Conservation (phyloP, 2,888 invertebrate genomes). For the Hyposoter didymator region DNA sequence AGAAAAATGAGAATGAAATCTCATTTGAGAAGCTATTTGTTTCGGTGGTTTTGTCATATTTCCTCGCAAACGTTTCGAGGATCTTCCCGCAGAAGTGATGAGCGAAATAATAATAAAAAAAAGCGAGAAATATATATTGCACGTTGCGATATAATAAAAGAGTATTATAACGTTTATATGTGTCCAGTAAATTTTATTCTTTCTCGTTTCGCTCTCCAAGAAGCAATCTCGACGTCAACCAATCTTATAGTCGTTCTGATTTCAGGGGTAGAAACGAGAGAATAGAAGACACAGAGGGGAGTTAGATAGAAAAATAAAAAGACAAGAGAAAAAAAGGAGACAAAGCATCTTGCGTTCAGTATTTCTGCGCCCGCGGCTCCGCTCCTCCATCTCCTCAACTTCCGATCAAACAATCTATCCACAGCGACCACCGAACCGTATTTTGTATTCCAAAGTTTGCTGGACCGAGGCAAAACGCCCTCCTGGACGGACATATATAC, state of each 20-base stretch:
- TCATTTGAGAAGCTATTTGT: conserved; percentile 5
- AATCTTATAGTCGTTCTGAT: conserved; percentile 49
- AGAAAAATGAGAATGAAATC: neutral
- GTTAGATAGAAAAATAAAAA: neutral
- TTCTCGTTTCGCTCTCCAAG: conserved; percentile 52
- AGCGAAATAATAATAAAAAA: neutral
- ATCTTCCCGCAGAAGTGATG: neutral
- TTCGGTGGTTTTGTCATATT: neutral
- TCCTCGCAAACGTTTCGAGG: neutral
- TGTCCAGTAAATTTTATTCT: conserved; percentile 56
- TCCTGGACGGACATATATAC: neutral
- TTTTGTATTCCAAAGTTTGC: conserved; percentile 64
- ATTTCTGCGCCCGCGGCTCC: conserved; percentile 24
- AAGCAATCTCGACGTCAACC: conserved; percentile 64
- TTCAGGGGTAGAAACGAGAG: conserved; percentile 24
- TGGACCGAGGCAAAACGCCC: conserved; percentile 31
- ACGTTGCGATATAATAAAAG: conserved; percentile 57
- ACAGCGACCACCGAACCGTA: conserved; percentile 62
- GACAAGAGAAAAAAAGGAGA: neutral
- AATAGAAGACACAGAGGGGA: neutral
- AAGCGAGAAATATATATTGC: neutral
- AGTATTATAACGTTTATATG: conserved; percentile 52
- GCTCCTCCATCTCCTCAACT: conserved; percentile 29
- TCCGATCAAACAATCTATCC: conserved; percentile 67
- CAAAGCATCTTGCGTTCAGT: conserved; percentile 7